These are phyloP conservation scores for Drepanosiphum platanoidis DNA, from an alignment of 2,888 invertebrate species.

Conservation along the genomic window DNA sequence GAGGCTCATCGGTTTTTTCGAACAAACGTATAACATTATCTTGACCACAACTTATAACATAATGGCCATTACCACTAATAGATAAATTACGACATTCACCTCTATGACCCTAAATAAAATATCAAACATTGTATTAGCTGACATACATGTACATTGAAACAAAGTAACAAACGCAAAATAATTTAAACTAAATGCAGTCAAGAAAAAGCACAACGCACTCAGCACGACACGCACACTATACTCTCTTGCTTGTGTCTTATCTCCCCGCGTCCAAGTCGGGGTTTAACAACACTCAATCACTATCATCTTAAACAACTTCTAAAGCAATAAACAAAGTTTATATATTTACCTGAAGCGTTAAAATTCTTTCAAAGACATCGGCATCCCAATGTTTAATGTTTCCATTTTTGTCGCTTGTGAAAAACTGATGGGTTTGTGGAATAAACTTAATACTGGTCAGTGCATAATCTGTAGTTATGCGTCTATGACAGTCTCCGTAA, in stretches of 20 bases:
- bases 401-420: constrained; percentile 93
- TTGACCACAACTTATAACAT: constrained; percentile 82
- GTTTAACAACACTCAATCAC: too few species aligned
- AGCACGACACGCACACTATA: too few species aligned
- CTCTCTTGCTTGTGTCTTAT: too few species aligned
- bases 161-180: too few species aligned
- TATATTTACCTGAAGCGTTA: constrained; percentile 79
- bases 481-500: constrained; percentile 97
- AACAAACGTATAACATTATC: constrained; percentile 89
- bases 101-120: constrained; percentile 76
- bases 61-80: constrained; percentile 84
- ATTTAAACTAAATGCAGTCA: background rate
- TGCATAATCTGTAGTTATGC: constrained; percentile 96
- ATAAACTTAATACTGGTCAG: constrained; percentile 90
- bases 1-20: constrained; percentile 85
- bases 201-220: too few species aligned
- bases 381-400: constrained; percentile 97
- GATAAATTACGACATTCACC: constrained; percentile 81
- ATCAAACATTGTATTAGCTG: constrained; percentile 36
- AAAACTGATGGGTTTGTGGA: constrained; percentile 90
- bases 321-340: background rate
- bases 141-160: too few species aligned
- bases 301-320: too few species aligned
- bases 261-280: too few species aligned
- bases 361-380: constrained; percentile 88